Conservation (phyloP, 92 coral and sea anemone genomes). For the Micromussa lordhowensis region DNA sequence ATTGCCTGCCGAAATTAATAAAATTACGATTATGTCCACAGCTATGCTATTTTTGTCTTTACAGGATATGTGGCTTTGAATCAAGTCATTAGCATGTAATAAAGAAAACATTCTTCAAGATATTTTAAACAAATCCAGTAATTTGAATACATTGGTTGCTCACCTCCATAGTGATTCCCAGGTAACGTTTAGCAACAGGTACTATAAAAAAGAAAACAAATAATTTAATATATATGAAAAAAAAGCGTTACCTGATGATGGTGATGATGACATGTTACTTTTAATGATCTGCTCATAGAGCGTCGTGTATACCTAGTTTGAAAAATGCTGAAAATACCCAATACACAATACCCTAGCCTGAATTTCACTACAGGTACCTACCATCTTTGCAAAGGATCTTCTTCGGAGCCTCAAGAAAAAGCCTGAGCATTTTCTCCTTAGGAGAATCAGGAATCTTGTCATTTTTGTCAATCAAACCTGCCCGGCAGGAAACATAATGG, state of each 20-base stretch:
- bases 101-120: no score
- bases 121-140: no score
- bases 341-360: no score
- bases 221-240: background rate
- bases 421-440: background rate
- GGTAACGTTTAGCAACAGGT: background rate
- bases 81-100: no score
- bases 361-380: background rate
- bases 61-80: no score
- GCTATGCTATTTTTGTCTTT: no score
- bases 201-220: background rate
- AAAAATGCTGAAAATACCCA: no score
- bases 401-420: background rate
- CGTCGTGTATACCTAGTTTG: no score
- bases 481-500: background rate
- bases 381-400: background rate
- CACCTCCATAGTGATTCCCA: background rate
- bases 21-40: background rate
- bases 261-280: no score
- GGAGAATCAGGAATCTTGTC: background rate
- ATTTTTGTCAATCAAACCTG: conserved; percentile 4
- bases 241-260: no score
- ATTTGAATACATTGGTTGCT: background rate
- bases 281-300: no score
- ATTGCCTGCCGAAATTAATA: background rate